Evolutionary conservation across 1,140 invertebrate species (phyloP).

Genomic region (Orius insidiosus): DNA sequence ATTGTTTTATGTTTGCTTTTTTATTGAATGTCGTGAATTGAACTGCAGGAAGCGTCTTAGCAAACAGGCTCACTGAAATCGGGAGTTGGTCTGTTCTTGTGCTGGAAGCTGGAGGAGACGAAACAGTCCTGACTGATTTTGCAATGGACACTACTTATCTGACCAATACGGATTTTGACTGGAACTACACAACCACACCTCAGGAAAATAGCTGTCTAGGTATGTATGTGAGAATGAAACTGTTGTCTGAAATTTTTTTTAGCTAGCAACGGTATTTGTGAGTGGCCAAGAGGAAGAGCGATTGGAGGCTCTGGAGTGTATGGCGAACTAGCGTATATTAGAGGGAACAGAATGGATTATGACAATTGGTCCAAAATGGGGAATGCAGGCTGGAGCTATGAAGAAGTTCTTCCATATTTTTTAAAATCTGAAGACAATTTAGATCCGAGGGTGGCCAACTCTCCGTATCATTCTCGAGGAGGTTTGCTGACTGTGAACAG

Average conservation of each 20-base stretch:
- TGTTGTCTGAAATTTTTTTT: no score
- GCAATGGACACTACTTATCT: constrained; percentile 69
- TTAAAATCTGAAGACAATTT: constrained; percentile 70
- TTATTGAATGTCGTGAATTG: no score
- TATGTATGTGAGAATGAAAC: no score
- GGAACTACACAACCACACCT: constrained; percentile 82
- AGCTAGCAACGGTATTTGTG: constrained; percentile 24
- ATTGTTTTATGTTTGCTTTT: no score
- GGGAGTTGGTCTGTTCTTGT: constrained; percentile 64
- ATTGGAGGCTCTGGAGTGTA: constrained; percentile 65
- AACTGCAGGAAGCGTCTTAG: constrained; percentile 71
- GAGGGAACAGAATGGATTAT: constrained; percentile 70
- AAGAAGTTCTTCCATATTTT: constrained; percentile 71
- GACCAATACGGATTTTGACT: constrained; percentile 71
- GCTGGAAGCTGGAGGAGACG: constrained; percentile 76
- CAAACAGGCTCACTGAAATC: constrained; percentile 60
- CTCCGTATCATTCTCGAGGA: constrained; percentile 43
- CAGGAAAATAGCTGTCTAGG: constrained; percentile 35
- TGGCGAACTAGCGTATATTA: constrained; percentile 76
- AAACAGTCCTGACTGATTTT: constrained; percentile 73
- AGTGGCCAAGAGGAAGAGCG: constrained; percentile 36
- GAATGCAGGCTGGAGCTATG: constrained; percentile 76
- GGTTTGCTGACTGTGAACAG: constrained; percentile 2
- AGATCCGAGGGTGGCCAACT: constrained; percentile 53
- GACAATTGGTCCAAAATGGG: constrained; percentile 76